Conservation (phyloP, 1,140 invertebrate species). For the Apis laboriosa region DNA sequence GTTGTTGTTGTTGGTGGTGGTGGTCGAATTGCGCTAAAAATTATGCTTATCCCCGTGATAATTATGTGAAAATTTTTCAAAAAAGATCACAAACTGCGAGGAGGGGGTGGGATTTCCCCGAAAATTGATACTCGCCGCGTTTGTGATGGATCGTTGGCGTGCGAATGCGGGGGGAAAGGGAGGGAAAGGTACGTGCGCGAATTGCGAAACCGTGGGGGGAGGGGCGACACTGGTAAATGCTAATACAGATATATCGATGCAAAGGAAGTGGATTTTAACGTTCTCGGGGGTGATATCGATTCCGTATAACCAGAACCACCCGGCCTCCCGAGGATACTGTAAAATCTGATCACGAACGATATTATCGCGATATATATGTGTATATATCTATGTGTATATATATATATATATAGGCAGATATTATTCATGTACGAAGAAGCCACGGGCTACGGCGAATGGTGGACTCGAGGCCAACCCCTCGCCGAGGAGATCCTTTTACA, state of each 20-base stretch:
- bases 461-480: constrained; percentile 71
- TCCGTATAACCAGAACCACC: constrained; percentile 45
- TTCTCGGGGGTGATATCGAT: constrained; percentile 57
- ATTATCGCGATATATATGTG: constrained; percentile 60
- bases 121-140: not conserved
- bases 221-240: not conserved
- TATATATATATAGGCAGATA: constrained; percentile 20
- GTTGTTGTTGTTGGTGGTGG: not conserved
- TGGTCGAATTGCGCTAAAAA: constrained; percentile 17
- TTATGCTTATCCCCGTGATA: not conserved
- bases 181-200: not conserved
- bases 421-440: constrained; percentile 64
- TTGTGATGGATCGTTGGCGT: not conserved
- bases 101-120: not conserved
- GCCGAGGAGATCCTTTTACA: constrained; percentile 63
- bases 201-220: not conserved
- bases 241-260: constrained; percentile 34
- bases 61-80: constrained; percentile 18
- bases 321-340: constrained; percentile 51
- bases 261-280: constrained; percentile 60
- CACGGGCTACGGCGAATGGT: constrained; percentile 36
- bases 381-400: too few species aligned
- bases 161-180: fast-evolving
- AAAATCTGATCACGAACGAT: constrained; percentile 64
- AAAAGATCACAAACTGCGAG: not conserved